phyloP scores from a whole-genome alignment of 2,113 vertebrate species.

The Kryptolebias marmoratus region DNA sequence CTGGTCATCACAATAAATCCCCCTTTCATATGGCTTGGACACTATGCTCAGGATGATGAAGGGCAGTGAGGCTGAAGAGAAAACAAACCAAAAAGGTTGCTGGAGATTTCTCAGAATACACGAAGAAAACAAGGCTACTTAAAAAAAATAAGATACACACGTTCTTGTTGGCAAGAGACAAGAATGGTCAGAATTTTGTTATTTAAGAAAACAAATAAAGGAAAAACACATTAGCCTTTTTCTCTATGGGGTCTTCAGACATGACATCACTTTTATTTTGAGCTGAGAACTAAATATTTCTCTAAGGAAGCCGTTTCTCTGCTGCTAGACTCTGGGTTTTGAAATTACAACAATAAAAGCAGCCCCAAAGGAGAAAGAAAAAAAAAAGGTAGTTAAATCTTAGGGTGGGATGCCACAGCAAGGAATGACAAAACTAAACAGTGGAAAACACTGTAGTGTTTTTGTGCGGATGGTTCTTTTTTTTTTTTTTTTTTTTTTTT shows the following conservation, averaged over 20 bases:
- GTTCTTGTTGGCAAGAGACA: accelerated
- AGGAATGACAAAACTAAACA: conserved; percentile 59
- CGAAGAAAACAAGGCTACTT: neutral
- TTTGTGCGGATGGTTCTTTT: too few relatives aligned
- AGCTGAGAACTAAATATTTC: conserved; percentile 42
- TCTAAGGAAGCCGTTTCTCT: conserved; percentile 50
- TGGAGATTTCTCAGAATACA: neutral
- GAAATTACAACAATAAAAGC: conserved; percentile 48
- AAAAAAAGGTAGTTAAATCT: conserved; percentile 29
- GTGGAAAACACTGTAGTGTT: conserved; percentile 10
- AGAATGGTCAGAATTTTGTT: neutral
- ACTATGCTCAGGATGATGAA: conserved; percentile 87
- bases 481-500: neutral
- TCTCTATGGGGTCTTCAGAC: conserved; percentile 46
- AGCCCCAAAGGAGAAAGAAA: conserved; percentile 26
- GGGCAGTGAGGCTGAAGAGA: conserved; percentile 85
- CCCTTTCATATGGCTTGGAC: conserved; percentile 86
- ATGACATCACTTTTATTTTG: conserved; percentile 47
- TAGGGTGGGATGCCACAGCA: conserved; percentile 23
- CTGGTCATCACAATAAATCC: conserved; percentile 89
- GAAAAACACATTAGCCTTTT: conserved; percentile 22
- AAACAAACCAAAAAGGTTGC: conserved; percentile 18
- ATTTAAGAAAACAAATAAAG: neutral
- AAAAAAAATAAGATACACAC: neutral
- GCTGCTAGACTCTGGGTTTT: conserved; percentile 9